phyloP scores from a whole-genome alignment of 2,797 vertebrate species.

The Hippoglossus hippoglossus region DNA sequence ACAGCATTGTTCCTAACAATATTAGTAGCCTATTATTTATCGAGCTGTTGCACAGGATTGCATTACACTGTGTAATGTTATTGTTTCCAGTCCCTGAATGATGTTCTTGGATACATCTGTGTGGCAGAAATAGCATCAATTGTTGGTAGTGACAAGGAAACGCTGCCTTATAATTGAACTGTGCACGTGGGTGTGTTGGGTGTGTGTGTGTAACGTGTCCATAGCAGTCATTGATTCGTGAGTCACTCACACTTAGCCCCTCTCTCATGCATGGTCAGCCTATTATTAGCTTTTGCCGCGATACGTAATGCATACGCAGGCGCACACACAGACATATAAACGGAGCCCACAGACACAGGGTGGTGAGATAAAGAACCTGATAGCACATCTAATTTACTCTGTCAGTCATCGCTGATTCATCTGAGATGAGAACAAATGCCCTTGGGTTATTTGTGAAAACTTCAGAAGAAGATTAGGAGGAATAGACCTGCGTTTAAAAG shows the following conservation, averaged over 20 bases:
- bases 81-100: neutral
- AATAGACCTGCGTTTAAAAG: no score
- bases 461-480: no score
- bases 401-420: no score
- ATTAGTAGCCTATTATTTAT: neutral
- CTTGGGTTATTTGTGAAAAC: no score
- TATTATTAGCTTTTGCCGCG: slow-evolving; percentile 26
- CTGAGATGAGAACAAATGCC: no score
- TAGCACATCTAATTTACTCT: no score
- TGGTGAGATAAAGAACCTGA: no score
- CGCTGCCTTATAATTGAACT: slow-evolving; percentile 49
- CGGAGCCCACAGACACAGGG: neutral
- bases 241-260: slow-evolving; percentile 15
- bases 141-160: slow-evolving; percentile 17
- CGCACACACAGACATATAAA: neutral
- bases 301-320: no score
- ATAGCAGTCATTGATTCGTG: slow-evolving; percentile 39
- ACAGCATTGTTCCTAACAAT: neutral
- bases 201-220: slow-evolving; percentile 24
- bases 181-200: slow-evolving; percentile 6
- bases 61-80: neutral
- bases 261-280: neutral
- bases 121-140: slow-evolving; percentile 33
- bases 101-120: slow-evolving; percentile 7
- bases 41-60: neutral